Conservation (phyloP, 2,797 vertebrate species). For the Choloepus didactylus region DNA sequence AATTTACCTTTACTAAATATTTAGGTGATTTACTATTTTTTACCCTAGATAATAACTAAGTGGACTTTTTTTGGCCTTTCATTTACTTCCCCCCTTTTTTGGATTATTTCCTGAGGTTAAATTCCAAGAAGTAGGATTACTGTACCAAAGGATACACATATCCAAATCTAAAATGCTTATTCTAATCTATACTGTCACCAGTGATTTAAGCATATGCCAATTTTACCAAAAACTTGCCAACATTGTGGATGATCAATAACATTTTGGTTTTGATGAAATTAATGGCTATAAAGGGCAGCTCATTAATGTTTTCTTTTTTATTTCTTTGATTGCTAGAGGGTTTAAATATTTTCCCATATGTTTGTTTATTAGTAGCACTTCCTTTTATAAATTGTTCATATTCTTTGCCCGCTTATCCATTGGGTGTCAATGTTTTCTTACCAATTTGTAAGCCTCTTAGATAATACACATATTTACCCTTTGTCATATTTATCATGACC, state of each 20-base stretch:
- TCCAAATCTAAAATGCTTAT: constrained; percentile 38
- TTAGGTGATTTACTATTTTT: constrained; percentile 38
- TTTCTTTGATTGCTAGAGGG: constrained; percentile 57
- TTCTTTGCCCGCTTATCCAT: not conserved
- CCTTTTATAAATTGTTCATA: constrained; percentile 45
- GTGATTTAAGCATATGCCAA: not conserved
- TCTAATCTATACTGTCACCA: not conserved
- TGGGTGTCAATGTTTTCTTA: constrained; percentile 23
- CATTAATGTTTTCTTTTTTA: constrained; percentile 50
- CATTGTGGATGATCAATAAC: not conserved
- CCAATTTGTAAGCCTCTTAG: not conserved
- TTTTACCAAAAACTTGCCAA: not conserved
- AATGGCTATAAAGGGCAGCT: not conserved
- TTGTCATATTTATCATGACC: not conserved
- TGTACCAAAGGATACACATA: not conserved
- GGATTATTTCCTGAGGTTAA: constrained; percentile 9
- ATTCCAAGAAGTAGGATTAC: constrained; percentile 49
- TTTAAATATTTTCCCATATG: constrained; percentile 50
- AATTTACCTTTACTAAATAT: constrained; percentile 70
- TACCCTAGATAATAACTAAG: not conserved
- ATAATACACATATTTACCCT: constrained; percentile 10
- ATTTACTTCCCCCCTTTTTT: constrained; percentile 10
- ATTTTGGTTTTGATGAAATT: constrained; percentile 60
- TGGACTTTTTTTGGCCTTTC: constrained; percentile 35
- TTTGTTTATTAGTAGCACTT: constrained; percentile 56